Conservation (phyloP, 2,797 vertebrate genomes). For the Arrhamphus sclerolepis region DNA sequence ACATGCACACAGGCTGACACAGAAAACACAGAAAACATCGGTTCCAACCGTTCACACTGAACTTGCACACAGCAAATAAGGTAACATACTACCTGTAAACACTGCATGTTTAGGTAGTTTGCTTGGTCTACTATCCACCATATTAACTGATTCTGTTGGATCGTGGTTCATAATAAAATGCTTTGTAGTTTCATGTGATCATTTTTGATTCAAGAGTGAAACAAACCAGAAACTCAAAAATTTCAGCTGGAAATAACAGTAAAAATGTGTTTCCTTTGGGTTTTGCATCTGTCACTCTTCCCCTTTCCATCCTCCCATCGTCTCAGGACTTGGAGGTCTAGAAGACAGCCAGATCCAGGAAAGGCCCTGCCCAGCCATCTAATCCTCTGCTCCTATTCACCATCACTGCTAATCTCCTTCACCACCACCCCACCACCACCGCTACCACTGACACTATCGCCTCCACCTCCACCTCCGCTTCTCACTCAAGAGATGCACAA, state of each 20-base stretch:
- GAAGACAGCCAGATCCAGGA: constrained; percentile 72
- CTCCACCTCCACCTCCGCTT: constrained; percentile 68
- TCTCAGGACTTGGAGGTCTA: constrained; percentile 59
- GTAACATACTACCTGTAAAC: background rate
- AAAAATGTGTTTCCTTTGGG: constrained; percentile 71
- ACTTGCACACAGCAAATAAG: constrained; percentile 83
- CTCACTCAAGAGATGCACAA: constrained; percentile 82
- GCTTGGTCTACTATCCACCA: too few relatives aligned
- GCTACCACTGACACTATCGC: constrained; percentile 61
- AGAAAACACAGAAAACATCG: constrained; percentile 49
- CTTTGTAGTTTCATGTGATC: background rate
- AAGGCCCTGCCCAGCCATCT: constrained; percentile 80
- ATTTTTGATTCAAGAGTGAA: too few relatives aligned
- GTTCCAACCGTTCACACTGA: constrained; percentile 73
- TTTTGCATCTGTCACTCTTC: constrained; percentile 67
- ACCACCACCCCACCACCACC: constrained; percentile 57
- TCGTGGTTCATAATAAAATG: constrained; percentile 6
- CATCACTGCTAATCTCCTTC: constrained; percentile 94
- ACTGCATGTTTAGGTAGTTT: background rate
- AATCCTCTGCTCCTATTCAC: constrained; percentile 97
- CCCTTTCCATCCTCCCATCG: constrained; percentile 62
- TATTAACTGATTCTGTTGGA: background rate
- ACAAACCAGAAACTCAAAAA: background rate
- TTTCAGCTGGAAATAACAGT: constrained; percentile 28
- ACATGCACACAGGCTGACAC: constrained; percentile 29